Base-by-base conservation (phyloP, 2,797 vertebrate genomes). In the Oryzias dopingdopingensis region DNA sequence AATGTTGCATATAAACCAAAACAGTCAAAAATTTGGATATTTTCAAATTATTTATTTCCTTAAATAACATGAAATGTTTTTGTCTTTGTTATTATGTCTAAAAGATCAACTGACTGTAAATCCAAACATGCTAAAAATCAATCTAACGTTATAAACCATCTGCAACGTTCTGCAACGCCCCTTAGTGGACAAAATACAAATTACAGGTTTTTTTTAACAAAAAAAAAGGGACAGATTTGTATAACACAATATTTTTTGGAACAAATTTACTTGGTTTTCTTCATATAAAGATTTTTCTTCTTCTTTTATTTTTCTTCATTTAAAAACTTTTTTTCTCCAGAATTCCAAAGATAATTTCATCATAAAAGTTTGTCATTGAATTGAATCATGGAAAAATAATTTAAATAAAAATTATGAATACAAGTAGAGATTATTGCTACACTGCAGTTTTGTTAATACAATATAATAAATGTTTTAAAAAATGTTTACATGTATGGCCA, bases 161-260 rank as follows among this genome's bases (percentile, higher is more conserved):
- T 44, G 20, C 5, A 15, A 65, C 46, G 41, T 61, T 65, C 47
- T 73, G n/a, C n/a, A n/a, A 17, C 48, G 16, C 4, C 43, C 67
- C 67, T 83, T 75, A 63, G 82, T 87, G 88, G 81, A 53, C 42
- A 65, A 1, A 22, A 17, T 52, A 2, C 44, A 22, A n/a, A 77
- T 4, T 69, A 48, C 77, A 77, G 3, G 2, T 14, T 37, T 0
- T 16, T 18, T 5, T 40, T 0, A 12, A 0, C 24, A 6, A 32
- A 1, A 22, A 2, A 18, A 13, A 1, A 16, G 6, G 1, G 18
- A 23, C 5, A 6, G 8, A 14, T 42, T 47, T 32, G 2, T 8
- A 12, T 2, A 2, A 32, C 0, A 37, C 10, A 37, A 17, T 17
- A n/a, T 23, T 29, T 42, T 43, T 0, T 4, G 10, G 8, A 49